These are phyloP conservation scores for Ichneumoninae sp. DNA, from an alignment of 2,888 invertebrate genomes.

Conservation along the genomic window DNA sequence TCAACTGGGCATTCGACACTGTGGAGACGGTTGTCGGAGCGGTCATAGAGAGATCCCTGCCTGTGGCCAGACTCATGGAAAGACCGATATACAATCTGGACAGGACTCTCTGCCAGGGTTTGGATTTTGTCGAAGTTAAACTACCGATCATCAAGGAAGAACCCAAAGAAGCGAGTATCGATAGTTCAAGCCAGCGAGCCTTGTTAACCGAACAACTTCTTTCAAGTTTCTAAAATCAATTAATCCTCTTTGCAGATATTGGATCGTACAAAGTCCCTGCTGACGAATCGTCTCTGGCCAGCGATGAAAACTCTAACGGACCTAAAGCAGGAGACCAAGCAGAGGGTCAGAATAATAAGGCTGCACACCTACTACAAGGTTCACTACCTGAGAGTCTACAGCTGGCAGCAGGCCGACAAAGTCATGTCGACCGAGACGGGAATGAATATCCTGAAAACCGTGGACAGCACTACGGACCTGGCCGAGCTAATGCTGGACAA, in stretches of 20 bases:
- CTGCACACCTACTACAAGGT: slow-evolving; percentile 85
- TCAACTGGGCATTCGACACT: slow-evolving; percentile 89
- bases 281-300: slow-evolving; percentile 75
- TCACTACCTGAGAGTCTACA: slow-evolving; percentile 88
- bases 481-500: slow-evolving; percentile 91
- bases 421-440: slow-evolving; percentile 90
- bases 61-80: slow-evolving; percentile 83
- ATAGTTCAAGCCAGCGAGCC: not conserved
- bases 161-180: slow-evolving; percentile 83
- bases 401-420: slow-evolving; percentile 90
- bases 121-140: slow-evolving; percentile 88
- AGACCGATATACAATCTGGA: slow-evolving; percentile 87
- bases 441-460: slow-evolving; percentile 88
- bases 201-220: not conserved
- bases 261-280: slow-evolving; percentile 79
- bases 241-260: slow-evolving; percentile 75
- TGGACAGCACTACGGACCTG: slow-evolving; percentile 89
- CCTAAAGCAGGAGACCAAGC: slow-evolving; percentile 77
- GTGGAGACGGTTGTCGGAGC: slow-evolving; percentile 85
- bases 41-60: slow-evolving; percentile 76
- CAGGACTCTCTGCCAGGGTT: slow-evolving; percentile 88
- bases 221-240: not conserved
- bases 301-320: slow-evolving; percentile 78
- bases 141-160: slow-evolving; percentile 89
- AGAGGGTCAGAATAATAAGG: slow-evolving; percentile 76